Evolutionary conservation across 2,888 invertebrate genomes (phyloP).

Genomic region (Odontothrips loti): DNA sequence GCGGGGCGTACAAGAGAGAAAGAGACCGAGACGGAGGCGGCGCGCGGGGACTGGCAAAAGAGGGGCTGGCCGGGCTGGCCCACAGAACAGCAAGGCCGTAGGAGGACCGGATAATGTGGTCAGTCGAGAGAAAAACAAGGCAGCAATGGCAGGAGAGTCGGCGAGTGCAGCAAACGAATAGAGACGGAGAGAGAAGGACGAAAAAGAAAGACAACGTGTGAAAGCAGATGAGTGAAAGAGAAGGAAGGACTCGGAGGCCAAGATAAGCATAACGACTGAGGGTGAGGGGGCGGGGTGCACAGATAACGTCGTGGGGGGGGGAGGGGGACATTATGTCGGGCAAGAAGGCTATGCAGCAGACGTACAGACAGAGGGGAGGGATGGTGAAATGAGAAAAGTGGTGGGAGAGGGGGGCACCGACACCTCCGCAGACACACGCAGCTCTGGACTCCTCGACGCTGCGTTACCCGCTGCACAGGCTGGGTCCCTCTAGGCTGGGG

Average conservation of each 20-base stretch:
- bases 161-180: neutral
- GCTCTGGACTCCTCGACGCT: no score
- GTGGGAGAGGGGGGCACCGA: neutral
- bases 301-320: neutral
- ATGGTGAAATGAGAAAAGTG: neutral
- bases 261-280: neutral
- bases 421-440: no score
- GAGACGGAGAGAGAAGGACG: neutral
- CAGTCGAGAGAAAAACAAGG: neutral
- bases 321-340: neutral
- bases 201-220: neutral
- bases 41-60: neutral
- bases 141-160: neutral
- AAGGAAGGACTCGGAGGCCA: neutral
- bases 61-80: neutral
- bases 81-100: neutral
- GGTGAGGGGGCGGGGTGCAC: neutral
- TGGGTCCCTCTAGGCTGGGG: no score
- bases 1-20: neutral
- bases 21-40: neutral
- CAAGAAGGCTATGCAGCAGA: neutral
- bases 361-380: no score
- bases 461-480: no score
- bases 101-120: constrained; percentile 3
- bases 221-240: neutral